A percentile compares a stretch with the other conserved stretches of the same genome.
phyloP scores from a whole-genome alignment of 2,888 invertebrate genomes.

The Argyresthia goedartella region DNA sequence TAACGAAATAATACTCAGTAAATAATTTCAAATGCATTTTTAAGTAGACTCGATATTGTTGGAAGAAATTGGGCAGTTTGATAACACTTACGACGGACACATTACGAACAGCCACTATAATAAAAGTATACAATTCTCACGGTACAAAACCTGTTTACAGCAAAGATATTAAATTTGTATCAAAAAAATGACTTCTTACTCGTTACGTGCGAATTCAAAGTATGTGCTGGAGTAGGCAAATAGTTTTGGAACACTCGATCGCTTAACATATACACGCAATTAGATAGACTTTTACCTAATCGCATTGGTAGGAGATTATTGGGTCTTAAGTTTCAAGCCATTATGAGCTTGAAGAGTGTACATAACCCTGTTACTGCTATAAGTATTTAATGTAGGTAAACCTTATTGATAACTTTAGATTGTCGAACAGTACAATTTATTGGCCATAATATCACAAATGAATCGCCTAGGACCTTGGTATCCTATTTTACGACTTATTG shows the following conservation, averaged over 20 bases:
- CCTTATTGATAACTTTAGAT: slow-evolving; percentile 23
- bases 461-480: no score
- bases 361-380: neutral
- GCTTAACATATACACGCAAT: no score
- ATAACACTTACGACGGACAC: neutral
- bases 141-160: slow-evolving; percentile 40
- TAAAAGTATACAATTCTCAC: slow-evolving; percentile 13
- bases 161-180: slow-evolving; percentile 52
- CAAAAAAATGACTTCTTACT: slow-evolving; percentile 53
- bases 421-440: slow-evolving; percentile 34
- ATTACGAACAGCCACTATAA: neutral
- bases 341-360: neutral
- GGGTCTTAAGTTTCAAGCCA: neutral
- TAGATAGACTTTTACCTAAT: no score
- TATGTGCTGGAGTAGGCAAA: slow-evolving; percentile 29
- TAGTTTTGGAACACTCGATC: neutral
- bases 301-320: no score
- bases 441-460: slow-evolving; percentile 60
- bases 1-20: slow-evolving; percentile 48
- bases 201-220: slow-evolving; percentile 39
- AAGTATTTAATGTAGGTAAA: no score
- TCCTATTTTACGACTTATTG: no score
- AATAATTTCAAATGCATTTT: slow-evolving; percentile 35
- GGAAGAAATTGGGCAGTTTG: slow-evolving; percentile 38
- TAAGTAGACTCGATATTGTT: slow-evolving; percentile 29